Evolutionary conservation across 2,797 vertebrate species (phyloP), one percentile per base, ranked within the genome.

Genomic region (Alcedo atthis): DNA sequence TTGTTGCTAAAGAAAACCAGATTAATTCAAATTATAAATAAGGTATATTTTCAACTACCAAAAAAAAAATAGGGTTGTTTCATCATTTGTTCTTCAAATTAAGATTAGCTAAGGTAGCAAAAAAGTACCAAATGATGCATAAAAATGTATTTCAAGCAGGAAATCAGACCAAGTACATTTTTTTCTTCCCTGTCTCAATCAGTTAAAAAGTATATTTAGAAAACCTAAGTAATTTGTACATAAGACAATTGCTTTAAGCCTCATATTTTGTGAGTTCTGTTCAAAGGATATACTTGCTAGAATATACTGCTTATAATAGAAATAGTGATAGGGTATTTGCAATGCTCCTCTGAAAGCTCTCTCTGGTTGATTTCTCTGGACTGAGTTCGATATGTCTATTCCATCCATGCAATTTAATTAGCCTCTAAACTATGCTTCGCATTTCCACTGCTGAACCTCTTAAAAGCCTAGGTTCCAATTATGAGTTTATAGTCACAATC

Each of bases 201-300:
- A 73, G 25, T 70, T 85, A 70, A 74, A 89, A 85, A 20, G 13
- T 12, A 1, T 40, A 33, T 63, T 88, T 73, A 75, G 11, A 80
- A 80, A 78, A 68, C 32, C 37, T 9, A 26, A 84, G 48, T 40
- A 10, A 78, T 62, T 69, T 69, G 48, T 46, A 46, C 4, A 1
- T 4, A 66, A 71, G 45, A 32, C 67, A 59, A 1, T 30, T 28
- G 28, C 30, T 71, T 48, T 48, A 48, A 24, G 46, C 64, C 78
- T 81, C 55, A 4, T 62, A 22, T 81, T 92, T 85, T 24, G 42
- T 6, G 54, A 81, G 13, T 30, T 51, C 45, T 73, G 16, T 55
- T 69, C 79, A 75, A 61, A 73, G 78, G 32, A 30, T 83, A 84
- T 89, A 26, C 45, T 89, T 88, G 48, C 46, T 87, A 86, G 26